Evolutionary conservation across 2,888 invertebrate genomes (phyloP), one percentile per base, ranked within the genome.

Genomic region (Nomada flava): DNA sequence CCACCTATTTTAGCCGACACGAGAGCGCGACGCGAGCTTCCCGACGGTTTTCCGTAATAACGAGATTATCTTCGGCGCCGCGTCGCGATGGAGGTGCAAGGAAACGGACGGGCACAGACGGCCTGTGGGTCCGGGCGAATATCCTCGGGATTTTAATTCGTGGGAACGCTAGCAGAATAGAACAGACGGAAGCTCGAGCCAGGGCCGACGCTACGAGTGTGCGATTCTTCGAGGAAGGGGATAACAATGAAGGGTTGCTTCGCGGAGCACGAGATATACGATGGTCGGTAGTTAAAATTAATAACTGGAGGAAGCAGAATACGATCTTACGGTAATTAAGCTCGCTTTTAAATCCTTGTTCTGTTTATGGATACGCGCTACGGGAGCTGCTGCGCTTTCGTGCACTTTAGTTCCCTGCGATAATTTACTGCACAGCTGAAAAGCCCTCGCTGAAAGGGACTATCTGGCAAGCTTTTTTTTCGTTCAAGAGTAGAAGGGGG

Each of bases 241-340:
- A 68, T 42, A 76, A 86, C 77, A 86, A 86, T 86, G 78, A 80
- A 74, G 83, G 62, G 78, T 53, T 65, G 73, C 70, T 76, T 70
- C 74, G 71, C 47, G 70, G 83, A 65, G 70, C 77, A 57, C 18
- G 65, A 62, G 82, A 47, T 84, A 78, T 72, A 76, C 84, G 75
- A 23, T 68, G 64, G 57, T 23, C 59, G 75, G 79, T 86, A 84
- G 86, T 86, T 84, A 83, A 83, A 86, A 86, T 86, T 86, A 86
- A 86, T 86, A 86, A 86, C 82, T 64, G 50, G 69, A 52, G 81
- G 50, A 68, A 62, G 73, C 71, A 60, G 82, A 83, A 83, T 77
- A 79, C 78, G 74, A 82, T 82, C 86, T 86, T 84, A 86, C 86
- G 86, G 84, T 86, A 86, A 84, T 86, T 86, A 86, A 86, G 86